Evolutionary conservation across 2,113 vertebrate genomes (phyloP), one percentile per base, ranked within the genome.

Genomic region (Gorsachius goisagi): DNA sequence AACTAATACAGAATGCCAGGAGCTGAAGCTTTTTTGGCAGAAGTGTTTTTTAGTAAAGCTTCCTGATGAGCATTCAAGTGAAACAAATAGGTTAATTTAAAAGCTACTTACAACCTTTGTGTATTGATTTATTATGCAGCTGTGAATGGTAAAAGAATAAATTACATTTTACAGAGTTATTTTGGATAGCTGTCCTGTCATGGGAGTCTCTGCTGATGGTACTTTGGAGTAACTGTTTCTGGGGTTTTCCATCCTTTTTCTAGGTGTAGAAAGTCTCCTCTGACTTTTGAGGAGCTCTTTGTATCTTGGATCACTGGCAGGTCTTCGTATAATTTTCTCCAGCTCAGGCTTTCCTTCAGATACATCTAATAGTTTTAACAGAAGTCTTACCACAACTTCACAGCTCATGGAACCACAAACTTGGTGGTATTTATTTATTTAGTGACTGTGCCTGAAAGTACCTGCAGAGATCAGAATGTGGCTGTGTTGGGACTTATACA

Each of bases 41-140:
- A 45, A 75, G 19, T 23, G 33, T n/a, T 78, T 84, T 93, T 75
- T 41, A 47, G 76, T 49, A 41, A 86, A 78, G 52, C 49, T 95
- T 90, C 39, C 69, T 91, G 59, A 45, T 83, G 75, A 91, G 37
- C 60, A 44, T 83, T 89, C 32, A 72, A 92, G 39, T 78, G 76
- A 84, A 94, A 77, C 52, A 80, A 69, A 62, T 49, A 71, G 64
- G 45, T 95, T 95, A 41, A 78, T 93, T 90, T 72, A 90, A 81
- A 71, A 95, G 83, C 92, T 91, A 77, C 88, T 88, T 95, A 37
- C 22, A 83, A 32, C 39, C 21, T 85, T 88, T 94, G 45, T 91
- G 30, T 79, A 64, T 91, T 91, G 91, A 91, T 97, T 95, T 95
- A 87, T 87, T 89, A 39, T 26, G 49, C 73, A 93, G 77, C 63